Conservation (phyloP, 2,797 vertebrate species). For the Phylloscopus collybita region DNA sequence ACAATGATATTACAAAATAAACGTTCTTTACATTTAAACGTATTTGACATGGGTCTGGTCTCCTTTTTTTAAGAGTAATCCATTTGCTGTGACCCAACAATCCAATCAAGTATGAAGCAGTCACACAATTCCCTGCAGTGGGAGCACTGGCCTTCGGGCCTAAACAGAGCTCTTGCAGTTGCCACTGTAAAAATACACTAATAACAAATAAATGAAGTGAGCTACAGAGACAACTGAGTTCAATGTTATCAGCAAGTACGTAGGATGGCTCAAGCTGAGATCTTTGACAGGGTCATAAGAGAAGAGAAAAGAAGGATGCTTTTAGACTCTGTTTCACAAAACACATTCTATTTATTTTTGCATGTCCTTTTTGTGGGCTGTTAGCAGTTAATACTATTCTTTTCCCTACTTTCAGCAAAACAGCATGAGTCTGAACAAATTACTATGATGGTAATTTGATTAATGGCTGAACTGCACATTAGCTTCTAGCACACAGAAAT, state of each 20-base stretch:
- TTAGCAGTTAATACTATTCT: neutral
- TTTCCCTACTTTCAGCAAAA: neutral
- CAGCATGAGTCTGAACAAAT: neutral
- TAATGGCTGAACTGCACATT: neutral
- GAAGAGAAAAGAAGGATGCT: neutral
- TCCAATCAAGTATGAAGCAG: constrained; percentile 18
- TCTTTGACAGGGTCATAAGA: neutral
- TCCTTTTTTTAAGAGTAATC: neutral
- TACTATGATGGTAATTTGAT: neutral
- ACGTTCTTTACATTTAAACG: constrained; percentile 36
- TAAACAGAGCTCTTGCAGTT: neutral
- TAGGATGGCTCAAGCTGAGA: neutral
- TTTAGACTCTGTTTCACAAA: neutral
- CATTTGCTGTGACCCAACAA: neutral
- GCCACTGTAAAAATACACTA: neutral
- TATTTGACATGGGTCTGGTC: neutral
- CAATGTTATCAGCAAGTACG: neutral
- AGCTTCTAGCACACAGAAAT: neutral
- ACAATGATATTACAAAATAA: constrained; percentile 23
- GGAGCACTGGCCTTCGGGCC: neutral
- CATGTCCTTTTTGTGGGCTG: neutral
- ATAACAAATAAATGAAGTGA: neutral
- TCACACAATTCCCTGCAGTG: neutral
- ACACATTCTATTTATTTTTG: neutral
- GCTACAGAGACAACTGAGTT: neutral